phyloP scores from a whole-genome alignment of 2,888 invertebrate species.

The Philereme vetulata region DNA sequence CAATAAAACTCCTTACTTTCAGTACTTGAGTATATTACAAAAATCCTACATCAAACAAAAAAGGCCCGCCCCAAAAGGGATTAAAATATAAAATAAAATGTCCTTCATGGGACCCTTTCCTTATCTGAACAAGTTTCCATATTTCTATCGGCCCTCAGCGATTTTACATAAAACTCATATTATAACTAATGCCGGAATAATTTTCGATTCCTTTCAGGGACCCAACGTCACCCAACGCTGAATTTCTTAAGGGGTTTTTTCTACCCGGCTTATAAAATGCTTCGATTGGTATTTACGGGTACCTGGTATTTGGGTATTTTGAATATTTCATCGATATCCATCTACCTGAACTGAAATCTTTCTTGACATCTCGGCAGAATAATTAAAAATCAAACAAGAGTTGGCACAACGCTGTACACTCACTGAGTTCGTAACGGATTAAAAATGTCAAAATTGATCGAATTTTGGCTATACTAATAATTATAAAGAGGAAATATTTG shows the following conservation, averaged over 20 bases:
- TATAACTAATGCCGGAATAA: slow-evolving; percentile 5
- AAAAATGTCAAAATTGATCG: too few relatives aligned
- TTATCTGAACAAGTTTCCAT: slow-evolving; percentile 5
- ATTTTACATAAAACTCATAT: slow-evolving; percentile 17
- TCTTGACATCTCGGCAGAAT: not conserved
- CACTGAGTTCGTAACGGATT: too few relatives aligned
- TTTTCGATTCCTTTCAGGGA: not conserved
- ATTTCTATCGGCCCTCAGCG: not conserved
- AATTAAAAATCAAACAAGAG: too few relatives aligned
- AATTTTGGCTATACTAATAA: too few relatives aligned
- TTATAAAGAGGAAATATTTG: too few relatives aligned
- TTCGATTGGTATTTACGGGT: not conserved
- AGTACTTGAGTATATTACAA: slow-evolving; percentile 9
- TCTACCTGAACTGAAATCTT: not conserved
- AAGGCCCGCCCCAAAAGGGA: slow-evolving; percentile 3
- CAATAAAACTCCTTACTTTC: not conserved
- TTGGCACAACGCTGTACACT: too few relatives aligned
- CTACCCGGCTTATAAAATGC: not conserved
- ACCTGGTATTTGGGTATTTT: not conserved
- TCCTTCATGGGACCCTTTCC: not conserved
- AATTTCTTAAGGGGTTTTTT: not conserved
- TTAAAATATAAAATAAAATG: slow-evolving; percentile 14
- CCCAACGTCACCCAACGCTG: not conserved
- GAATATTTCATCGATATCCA: not conserved
- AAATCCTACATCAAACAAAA: slow-evolving; percentile 10